Evolutionary conservation across 2,888 invertebrate species (phyloP).

Genomic region (Gibbula magus): DNA sequence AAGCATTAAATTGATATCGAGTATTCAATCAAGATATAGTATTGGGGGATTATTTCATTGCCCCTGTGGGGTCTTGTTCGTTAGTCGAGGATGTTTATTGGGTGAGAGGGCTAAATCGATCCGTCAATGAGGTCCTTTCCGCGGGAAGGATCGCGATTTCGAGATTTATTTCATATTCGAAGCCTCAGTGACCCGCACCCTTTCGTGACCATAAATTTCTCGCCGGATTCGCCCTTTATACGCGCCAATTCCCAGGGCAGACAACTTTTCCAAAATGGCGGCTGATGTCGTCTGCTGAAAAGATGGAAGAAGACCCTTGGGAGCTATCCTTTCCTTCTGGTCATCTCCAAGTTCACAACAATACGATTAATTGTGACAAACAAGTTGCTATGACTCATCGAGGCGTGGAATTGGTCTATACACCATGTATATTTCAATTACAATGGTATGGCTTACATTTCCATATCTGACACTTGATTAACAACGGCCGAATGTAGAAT

Average conservation of each 20-base stretch:
- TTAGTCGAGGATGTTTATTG: not conserved
- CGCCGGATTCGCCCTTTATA: not conserved
- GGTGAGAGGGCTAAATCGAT: not conserved
- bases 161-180: not conserved
- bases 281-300: not conserved
- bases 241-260: not conserved
- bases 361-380: not conserved
- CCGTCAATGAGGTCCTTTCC: not conserved
- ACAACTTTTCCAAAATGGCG: not conserved
- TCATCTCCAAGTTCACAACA: not conserved
- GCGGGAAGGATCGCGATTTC: not conserved
- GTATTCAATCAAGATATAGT: not conserved
- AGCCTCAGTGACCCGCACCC: not conserved
- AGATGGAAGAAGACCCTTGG: not conserved
- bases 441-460: no score
- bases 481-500: no score
- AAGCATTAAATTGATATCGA: constrained; percentile 1
- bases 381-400: not conserved
- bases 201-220: not conserved
- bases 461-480: no score
- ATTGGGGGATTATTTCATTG: constrained; percentile 4
- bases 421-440: no score
- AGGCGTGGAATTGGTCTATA: not conserved
- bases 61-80: not conserved
- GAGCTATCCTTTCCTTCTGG: not conserved